Conservation (phyloP, 2,888 invertebrate species). For the Biston stratarius region DNA sequence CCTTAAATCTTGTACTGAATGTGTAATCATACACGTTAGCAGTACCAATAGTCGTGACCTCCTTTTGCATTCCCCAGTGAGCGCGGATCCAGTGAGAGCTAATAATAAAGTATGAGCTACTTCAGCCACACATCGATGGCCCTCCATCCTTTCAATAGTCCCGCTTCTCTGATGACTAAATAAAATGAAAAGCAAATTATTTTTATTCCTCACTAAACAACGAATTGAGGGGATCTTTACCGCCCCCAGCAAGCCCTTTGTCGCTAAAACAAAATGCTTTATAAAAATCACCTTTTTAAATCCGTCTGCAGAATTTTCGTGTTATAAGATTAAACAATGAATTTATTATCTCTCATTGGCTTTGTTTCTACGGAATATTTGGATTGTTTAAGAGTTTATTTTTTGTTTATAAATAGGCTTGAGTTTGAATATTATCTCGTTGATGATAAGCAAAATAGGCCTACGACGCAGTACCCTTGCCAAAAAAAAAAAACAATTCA, state of each 20-base stretch:
- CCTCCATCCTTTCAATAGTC: slow-evolving; percentile 75
- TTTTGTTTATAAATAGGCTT: too few species aligned
- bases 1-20: neutral
- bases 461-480: too few species aligned
- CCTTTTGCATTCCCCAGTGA: slow-evolving; percentile 73
- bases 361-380: slow-evolving; percentile 4
- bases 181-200: slow-evolving; percentile 78
- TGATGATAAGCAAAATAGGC: too few species aligned
- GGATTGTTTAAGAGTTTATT: neutral
- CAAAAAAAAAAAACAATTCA: too few species aligned
- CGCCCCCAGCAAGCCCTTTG: slow-evolving; percentile 64
- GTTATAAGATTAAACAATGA: slow-evolving; percentile 42
- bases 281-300: slow-evolving; percentile 65
- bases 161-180: slow-evolving; percentile 73
- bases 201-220: slow-evolving; percentile 73
- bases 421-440: too few species aligned
- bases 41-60: slow-evolving; percentile 51
- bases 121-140: slow-evolving; percentile 72
- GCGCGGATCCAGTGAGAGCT: slow-evolving; percentile 69
- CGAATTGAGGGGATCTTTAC: slow-evolving; percentile 60
- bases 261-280: slow-evolving; percentile 63
- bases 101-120: slow-evolving; percentile 82
- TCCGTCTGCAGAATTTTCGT: slow-evolving; percentile 31
- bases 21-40: slow-evolving; percentile 20
- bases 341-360: slow-evolving; percentile 39